Evolutionary conservation across 2,797 vertebrate genomes (phyloP).

Genomic region (Octomys mimax): DNA sequence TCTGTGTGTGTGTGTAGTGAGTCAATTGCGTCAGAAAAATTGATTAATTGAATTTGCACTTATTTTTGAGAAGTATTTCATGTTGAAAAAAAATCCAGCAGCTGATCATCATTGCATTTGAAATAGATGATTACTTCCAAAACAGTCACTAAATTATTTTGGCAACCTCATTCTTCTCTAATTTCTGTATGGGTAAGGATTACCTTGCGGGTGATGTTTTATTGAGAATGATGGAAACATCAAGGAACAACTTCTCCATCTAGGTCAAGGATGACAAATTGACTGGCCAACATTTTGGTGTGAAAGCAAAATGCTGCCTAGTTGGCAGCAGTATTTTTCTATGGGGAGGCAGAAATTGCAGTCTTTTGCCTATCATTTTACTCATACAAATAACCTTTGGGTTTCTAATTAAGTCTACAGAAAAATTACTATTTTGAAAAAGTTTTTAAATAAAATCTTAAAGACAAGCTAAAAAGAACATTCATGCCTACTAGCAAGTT

Average conservation of each 20-base stretch:
- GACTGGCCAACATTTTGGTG: neutral
- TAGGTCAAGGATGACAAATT: neutral
- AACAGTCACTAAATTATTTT: neutral
- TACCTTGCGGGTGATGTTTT: neutral
- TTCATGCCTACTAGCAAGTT: neutral
- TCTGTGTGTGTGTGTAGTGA: neutral
- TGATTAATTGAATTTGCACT: slow-evolving; percentile 68
- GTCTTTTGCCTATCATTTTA: neutral
- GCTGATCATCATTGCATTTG: neutral
- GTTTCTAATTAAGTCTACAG: slow-evolving; percentile 24
- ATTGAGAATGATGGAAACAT: neutral
- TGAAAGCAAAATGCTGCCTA: slow-evolving; percentile 53
- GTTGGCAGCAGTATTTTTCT: slow-evolving; percentile 3
- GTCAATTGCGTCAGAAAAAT: slow-evolving; percentile 66
- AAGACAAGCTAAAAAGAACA: slow-evolving; percentile 17
- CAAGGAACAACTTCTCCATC: slow-evolving; percentile 1
- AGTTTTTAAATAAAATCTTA: neutral
- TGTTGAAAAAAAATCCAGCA: slow-evolving; percentile 55
- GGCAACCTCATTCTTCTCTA: neutral
- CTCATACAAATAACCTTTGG: neutral
- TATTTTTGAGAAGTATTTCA: slow-evolving; percentile 58
- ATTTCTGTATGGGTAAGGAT: neutral
- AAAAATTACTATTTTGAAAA: slow-evolving; percentile 17
- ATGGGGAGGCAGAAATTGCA: slow-evolving; percentile 31
- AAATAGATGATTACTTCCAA: slow-evolving; percentile 26